phyloP scores from a whole-genome alignment of 53 echinoderm and acorn worm species.

The Apostichopus leukothele region DNA sequence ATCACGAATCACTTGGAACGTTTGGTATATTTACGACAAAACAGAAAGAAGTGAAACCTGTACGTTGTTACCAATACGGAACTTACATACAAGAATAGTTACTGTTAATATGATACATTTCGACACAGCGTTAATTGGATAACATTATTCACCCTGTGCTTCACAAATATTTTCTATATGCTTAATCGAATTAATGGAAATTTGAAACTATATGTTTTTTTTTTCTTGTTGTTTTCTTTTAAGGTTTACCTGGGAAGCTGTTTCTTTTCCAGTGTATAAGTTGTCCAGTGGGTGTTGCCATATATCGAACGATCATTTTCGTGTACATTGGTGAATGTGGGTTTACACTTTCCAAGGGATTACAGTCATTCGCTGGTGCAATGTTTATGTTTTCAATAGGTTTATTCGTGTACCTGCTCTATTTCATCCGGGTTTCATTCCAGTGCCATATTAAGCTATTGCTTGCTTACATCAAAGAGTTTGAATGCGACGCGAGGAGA shows the following conservation, averaged over 20 bases:
- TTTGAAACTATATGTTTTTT: neutral
- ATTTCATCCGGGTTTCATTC: constrained; percentile 6
- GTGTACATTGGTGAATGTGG: neutral
- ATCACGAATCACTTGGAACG: no score
- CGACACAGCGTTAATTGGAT: no score
- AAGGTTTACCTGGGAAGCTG: neutral
- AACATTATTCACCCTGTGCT: no score
- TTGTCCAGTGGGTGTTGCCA: neutral
- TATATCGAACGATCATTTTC: neutral
- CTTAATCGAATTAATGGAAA: neutral
- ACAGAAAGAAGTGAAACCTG: no score
- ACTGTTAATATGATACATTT: no score
- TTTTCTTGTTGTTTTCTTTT: neutral
- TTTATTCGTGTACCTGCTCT: neutral
- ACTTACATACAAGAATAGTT: no score
- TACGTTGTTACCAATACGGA: no score
- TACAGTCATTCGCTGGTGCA: neutral
- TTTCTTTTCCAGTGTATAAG: neutral
- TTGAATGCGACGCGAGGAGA: neutral
- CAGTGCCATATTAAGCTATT: neutral
- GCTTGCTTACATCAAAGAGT: neutral
- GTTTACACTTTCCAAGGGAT: neutral
- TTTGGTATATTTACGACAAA: no score
- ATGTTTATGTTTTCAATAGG: neutral
- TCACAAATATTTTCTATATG: neutral